Evolutionary conservation across 2,113 vertebrate species (phyloP), one percentile per base, ranked within the genome.

Genomic region (Syrmaticus mikado): DNA sequence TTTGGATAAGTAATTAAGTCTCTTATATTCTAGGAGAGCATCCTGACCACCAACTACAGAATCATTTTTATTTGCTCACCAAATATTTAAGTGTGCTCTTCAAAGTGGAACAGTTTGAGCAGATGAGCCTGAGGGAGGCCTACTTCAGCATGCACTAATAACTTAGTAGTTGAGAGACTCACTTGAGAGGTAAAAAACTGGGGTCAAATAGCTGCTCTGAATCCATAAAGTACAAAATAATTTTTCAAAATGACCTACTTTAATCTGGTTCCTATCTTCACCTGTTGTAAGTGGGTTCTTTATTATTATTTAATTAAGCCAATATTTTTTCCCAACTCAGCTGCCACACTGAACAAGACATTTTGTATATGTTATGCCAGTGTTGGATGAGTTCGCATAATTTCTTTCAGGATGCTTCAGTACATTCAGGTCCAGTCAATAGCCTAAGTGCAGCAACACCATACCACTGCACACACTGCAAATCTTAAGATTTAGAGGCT

Each of bases 71-170:
- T 48, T 90, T 28, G 17, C 36, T 55, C 41, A 38, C 64, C 91
- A 90, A 70, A 70, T 85, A 85, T 88, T 88, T 80, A 92, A 88
- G n/a, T 40, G 24, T 36, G 46, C 28, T 74, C 5, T 74, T 81
- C 81, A 64, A 90, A 90, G 65, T 64, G 57, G 46, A 90, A 57
- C 46, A 60, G 46, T 88, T 64, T 45, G 83, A 92, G 46, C 55
- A 86, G 72, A 89, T 1, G 11, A 71, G 55, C 86, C 94, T 92
- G 81, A 94, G 89, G 83, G 86, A 94, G 32, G 21, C 65, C 73
- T 53, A 36, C 48, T 91, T 65, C 82, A 82, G 27, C 3, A 4
- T 45, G 36, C 45, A n/a, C 65, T 77, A 90, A 71, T 74, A 88
- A 81, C 76, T 61, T 65, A 45, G 32, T 24, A 77, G 13, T 17